Evolutionary conservation across 2,797 vertebrate genomes (phyloP).

Genomic region (Poeciliopsis turneri): DNA sequence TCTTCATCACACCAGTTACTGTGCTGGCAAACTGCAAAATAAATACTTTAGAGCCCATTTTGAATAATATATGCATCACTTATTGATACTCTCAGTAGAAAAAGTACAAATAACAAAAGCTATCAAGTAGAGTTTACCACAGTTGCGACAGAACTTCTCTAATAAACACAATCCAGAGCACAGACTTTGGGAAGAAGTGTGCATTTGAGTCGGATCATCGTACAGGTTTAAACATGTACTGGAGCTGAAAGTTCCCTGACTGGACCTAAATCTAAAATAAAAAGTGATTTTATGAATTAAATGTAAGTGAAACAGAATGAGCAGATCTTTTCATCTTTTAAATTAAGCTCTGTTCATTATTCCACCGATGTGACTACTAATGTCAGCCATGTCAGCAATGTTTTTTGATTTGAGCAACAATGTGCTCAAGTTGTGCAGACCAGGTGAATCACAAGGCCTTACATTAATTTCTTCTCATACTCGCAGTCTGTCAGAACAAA

Average conservation of each 20-base stretch:
- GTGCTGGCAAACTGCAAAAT: not conserved
- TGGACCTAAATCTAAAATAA: not conserved
- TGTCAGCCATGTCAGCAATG: not conserved
- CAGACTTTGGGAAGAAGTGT: not conserved
- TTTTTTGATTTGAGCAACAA: not conserved
- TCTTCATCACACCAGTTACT: not conserved
- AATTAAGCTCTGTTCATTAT: not conserved
- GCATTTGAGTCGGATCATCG: not conserved
- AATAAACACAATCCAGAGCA: not conserved
- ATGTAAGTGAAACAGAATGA: not conserved
- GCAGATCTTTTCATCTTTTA: not conserved
- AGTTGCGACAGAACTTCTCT: not conserved
- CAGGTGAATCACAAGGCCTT: not conserved
- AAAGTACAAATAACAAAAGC: not conserved
- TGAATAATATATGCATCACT: not conserved
- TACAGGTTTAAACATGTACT: not conserved
- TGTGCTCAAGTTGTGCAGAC: conserved; percentile 12
- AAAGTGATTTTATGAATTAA: not conserved
- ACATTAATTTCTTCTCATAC: conserved; percentile 15
- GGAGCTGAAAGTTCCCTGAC: not conserved
- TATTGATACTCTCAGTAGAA: not conserved
- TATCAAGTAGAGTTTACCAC: not conserved
- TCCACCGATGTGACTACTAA: not conserved
- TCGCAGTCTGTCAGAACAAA: not conserved
- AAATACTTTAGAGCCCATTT: not conserved